Evolutionary conservation across 2,888 invertebrate species (phyloP).

Genomic region (Electrophaes corylata): DNA sequence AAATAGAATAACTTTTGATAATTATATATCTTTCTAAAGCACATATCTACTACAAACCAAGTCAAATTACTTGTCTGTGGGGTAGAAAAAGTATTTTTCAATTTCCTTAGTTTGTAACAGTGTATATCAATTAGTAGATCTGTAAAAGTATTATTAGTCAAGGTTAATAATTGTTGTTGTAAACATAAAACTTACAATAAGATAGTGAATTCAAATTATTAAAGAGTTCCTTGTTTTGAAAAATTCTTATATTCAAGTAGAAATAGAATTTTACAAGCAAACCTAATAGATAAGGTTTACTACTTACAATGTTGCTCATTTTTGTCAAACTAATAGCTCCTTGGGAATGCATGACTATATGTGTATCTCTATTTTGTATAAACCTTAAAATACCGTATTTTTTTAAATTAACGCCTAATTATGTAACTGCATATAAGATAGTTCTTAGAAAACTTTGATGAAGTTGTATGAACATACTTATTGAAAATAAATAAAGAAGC

Average conservation of each 20-base stretch:
- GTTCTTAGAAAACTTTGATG: conserved; percentile 58
- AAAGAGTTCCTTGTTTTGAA: conserved; percentile 20
- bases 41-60: conserved; percentile 73
- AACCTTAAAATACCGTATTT: conserved; percentile 30
- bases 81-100: conserved; percentile 47
- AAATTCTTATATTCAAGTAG: conserved; percentile 13
- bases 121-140: conserved; percentile 50
- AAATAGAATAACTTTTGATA: conserved; percentile 42
- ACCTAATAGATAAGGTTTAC: conserved; percentile 21
- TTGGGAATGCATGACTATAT: conserved; percentile 31
- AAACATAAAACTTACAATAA: conserved; percentile 39
- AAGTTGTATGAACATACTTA: conserved; percentile 58
- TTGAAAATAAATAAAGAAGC: conserved; percentile 44
- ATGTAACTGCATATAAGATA: conserved; percentile 36
- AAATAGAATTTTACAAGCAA: conserved; percentile 15
- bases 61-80: conserved; percentile 62
- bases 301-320: conserved; percentile 35
- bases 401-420: conserved; percentile 32
- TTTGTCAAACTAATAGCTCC: conserved; percentile 27
- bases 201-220: conserved; percentile 8
- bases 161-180: conserved; percentile 54
- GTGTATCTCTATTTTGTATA: conserved; percentile 35
- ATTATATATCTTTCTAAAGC: conserved; percentile 66
- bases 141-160: conserved; percentile 72
- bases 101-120: conserved; percentile 43